phyloP scores from a whole-genome alignment of 2,113 vertebrate genomes.

The Potamarius usumacintae region DNA sequence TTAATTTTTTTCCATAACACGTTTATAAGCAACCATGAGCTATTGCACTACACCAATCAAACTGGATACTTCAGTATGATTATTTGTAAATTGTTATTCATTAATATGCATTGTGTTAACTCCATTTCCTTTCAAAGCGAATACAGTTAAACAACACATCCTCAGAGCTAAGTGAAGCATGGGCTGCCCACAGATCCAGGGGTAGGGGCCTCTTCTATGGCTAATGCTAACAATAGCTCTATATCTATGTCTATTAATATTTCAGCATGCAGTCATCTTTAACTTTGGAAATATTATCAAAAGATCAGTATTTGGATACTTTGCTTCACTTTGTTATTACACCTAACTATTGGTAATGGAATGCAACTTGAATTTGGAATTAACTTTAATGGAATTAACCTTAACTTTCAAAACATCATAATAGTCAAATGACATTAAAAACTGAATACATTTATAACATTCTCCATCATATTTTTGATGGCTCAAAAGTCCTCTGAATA shows the following conservation, averaged over 20 bases:
- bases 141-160: constrained; percentile 34
- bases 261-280: background rate
- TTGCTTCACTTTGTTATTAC: background rate
- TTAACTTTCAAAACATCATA: background rate
- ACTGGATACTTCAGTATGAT: background rate
- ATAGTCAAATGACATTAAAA: background rate
- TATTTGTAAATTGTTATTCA: background rate
- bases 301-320: background rate
- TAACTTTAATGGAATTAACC: too few species aligned
- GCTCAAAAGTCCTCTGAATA: background rate
- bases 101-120: constrained; percentile 19
- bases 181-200: constrained; percentile 13
- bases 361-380: background rate
- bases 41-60: background rate
- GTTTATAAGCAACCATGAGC: background rate
- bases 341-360: background rate
- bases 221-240: background rate
- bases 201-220: constrained; percentile 27
- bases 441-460: background rate
- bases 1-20: background rate
- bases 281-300: background rate
- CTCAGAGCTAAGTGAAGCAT: constrained; percentile 29
- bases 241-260: background rate
- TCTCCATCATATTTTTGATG: too few species aligned
- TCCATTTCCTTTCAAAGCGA: constrained; percentile 6